Evolutionary conservation across 2,113 vertebrate genomes (phyloP).

Genomic region (Phyllostomus hastatus): DNA sequence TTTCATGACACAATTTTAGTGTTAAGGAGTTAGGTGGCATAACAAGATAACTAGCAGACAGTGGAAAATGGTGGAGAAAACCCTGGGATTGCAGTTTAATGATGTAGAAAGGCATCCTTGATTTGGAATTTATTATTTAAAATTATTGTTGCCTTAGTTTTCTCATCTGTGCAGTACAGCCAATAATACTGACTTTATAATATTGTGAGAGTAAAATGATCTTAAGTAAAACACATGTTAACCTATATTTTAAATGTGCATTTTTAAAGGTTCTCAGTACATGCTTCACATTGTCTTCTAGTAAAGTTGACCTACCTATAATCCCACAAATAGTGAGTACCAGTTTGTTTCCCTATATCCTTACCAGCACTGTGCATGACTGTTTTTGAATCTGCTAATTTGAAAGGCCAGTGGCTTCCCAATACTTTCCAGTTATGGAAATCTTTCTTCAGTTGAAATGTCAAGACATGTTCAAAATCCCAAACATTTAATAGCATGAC

Average conservation of each 20-base stretch:
- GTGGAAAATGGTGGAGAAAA: neutral
- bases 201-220: neutral
- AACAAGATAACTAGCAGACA: neutral
- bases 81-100: neutral
- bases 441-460: conserved; percentile 5
- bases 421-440: neutral
- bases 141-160: neutral
- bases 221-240: neutral
- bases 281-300: neutral
- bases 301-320: neutral
- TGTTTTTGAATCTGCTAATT: neutral
- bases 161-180: neutral
- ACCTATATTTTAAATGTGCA: neutral
- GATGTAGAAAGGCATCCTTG: neutral
- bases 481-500: neutral
- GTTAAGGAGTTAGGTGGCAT: neutral
- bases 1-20: neutral
- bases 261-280: neutral
- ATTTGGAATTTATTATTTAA: conserved; percentile 34
- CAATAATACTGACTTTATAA: neutral
- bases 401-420: neutral
- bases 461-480: neutral
- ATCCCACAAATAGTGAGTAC: neutral
- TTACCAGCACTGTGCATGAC: neutral
- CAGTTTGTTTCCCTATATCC: neutral